Evolutionary conservation across 2,113 vertebrate species (phyloP).

Genomic region (Barnardius zonarius): DNA sequence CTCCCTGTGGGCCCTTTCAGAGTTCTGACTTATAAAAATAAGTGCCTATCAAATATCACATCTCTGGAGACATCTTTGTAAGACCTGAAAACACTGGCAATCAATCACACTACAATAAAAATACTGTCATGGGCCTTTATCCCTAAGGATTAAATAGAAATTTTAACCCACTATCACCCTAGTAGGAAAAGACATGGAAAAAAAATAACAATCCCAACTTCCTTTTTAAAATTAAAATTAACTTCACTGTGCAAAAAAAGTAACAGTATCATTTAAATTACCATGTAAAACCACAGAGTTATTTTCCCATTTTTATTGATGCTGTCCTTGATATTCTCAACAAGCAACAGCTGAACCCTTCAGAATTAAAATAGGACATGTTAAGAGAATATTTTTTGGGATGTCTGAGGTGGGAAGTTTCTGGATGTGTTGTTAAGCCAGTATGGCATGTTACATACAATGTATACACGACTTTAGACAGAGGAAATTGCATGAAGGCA

Average conservation of each 20-base stretch:
- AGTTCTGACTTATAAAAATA: neutral
- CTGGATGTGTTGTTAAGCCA: rapidly evolving
- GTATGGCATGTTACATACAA: neutral
- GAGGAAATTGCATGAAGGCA: neutral
- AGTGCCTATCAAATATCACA: neutral
- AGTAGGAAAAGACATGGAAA: neutral
- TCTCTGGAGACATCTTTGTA: neutral
- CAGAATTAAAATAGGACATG: neutral
- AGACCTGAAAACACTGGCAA: neutral
- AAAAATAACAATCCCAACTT: neutral
- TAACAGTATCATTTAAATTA: neutral
- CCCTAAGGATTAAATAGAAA: neutral
- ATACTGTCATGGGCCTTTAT: neutral
- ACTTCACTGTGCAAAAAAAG: neutral
- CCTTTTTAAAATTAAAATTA: neutral
- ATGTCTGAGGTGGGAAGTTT: neutral
- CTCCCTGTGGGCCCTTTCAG: neutral
- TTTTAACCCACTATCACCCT: neutral
- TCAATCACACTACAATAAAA: neutral
- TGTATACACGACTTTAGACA: neutral
- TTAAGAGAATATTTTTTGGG: neutral
- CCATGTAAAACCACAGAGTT: neutral
- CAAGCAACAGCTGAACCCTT: neutral
- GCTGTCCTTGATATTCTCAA: neutral
- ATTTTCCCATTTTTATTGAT: neutral